phyloP scores from a whole-genome alignment of 1,140 invertebrate genomes.

The Bombus ignitus region DNA sequence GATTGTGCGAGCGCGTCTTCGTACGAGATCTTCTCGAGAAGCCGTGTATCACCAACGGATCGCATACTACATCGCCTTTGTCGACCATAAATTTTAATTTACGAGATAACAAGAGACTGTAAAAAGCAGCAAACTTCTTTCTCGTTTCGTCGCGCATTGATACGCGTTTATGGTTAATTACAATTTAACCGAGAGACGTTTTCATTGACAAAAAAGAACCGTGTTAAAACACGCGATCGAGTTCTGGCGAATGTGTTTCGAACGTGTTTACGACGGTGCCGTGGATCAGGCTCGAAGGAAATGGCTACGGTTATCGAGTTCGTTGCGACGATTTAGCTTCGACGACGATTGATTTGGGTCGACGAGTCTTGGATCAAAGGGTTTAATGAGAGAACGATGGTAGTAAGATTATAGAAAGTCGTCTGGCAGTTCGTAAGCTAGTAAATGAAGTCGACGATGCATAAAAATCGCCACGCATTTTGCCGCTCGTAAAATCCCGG shows the following conservation, averaged over 20 bases:
- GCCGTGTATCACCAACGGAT: background rate
- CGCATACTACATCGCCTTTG: background rate
- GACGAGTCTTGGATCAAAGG: background rate
- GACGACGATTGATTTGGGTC: background rate
- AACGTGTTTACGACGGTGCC: too few species aligned
- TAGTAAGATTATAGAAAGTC: background rate
- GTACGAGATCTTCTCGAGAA: background rate
- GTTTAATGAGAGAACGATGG: background rate
- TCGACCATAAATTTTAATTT: conserved; percentile 1
- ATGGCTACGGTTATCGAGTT: background rate
- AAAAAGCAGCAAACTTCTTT: background rate
- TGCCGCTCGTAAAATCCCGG: background rate
- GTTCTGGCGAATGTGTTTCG: background rate
- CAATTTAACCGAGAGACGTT: too few species aligned
- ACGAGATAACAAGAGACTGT: conserved; percentile 18
- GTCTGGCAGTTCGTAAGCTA: background rate
- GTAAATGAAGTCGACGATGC: background rate
- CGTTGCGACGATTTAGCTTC: background rate
- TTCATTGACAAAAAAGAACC: too few species aligned
- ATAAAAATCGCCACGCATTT: background rate
- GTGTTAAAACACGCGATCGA: background rate
- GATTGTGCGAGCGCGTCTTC: background rate
- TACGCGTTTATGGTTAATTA: too few species aligned
- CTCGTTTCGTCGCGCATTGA: too few species aligned
- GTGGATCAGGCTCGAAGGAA: background rate